A percentile compares a stretch with the other conserved stretches of the same genome.
Conservation (phyloP, 2,888 invertebrate genomes). For the Orthosia cruda region DNA sequence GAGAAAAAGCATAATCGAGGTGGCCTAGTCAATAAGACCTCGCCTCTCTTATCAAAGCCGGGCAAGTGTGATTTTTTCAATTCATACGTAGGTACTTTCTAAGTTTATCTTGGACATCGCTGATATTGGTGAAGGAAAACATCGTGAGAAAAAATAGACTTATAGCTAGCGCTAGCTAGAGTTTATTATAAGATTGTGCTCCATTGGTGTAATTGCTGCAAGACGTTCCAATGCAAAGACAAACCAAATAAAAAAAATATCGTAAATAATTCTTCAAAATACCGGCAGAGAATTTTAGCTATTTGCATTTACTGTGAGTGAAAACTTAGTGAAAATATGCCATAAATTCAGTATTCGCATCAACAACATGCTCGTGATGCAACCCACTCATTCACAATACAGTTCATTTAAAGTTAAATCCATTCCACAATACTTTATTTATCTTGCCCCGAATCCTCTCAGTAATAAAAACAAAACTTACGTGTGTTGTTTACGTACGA, state of each 20-base stretch:
- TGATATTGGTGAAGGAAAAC: too few species aligned
- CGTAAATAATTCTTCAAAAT: conserved; percentile 1
- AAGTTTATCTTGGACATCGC: too few species aligned
- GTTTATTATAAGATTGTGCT: too few species aligned
- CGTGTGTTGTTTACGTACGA: conserved; percentile 56
- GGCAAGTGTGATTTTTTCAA: too few species aligned
- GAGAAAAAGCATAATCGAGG: background rate
- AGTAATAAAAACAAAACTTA: conserved; percentile 61
- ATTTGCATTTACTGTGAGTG: conserved; percentile 19
- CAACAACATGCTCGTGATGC: conserved; percentile 47
- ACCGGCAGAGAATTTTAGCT: conserved; percentile 4
- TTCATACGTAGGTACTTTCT: too few species aligned
- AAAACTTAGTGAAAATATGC: conserved; percentile 46
- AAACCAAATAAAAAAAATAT: too few species aligned
- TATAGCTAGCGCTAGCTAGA: too few species aligned
- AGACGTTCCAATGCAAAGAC: too few species aligned
- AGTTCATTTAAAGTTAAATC: conserved; percentile 70
- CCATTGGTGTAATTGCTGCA: too few species aligned
- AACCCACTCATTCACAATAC: conserved; percentile 69
- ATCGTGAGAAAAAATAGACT: too few species aligned
- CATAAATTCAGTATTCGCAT: conserved; percentile 34
- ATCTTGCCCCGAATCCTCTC: conserved; percentile 61
- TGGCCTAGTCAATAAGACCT: too few species aligned
- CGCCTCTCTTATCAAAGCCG: too few species aligned
- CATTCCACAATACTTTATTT: conserved; percentile 69